These are phyloP conservation scores for Drepana falcataria DNA, from an alignment of 2,888 invertebrate species.

Conservation along the genomic window DNA sequence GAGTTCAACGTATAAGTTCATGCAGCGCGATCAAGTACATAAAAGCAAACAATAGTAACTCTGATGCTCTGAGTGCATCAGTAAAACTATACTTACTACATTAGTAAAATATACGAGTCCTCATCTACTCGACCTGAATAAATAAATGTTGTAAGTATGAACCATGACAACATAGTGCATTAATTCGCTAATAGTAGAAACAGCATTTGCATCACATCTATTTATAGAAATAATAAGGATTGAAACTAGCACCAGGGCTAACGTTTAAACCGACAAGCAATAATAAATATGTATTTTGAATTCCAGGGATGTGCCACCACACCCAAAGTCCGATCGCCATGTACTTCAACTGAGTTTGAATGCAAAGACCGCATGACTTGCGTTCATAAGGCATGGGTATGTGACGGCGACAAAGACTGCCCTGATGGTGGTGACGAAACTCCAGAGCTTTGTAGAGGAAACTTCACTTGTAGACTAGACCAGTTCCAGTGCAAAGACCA, in stretches of 20 bases:
- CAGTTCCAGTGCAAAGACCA: constrained; percentile 92
- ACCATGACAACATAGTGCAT: too few relatives aligned
- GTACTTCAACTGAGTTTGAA: constrained; percentile 85
- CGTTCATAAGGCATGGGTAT: constrained; percentile 89
- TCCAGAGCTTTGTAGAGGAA: constrained; percentile 80
- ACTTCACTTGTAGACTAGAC: constrained; percentile 88
- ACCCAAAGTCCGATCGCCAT: constrained; percentile 79
- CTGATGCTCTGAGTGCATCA: too few relatives aligned
- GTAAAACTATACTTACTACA: too few relatives aligned
- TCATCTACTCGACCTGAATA: not conserved
- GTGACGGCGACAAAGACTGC: constrained; percentile 91
- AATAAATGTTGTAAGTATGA: not conserved
- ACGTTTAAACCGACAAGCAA: too few relatives aligned
- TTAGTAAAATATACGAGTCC: not conserved
- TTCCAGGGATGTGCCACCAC: constrained; percentile 81
- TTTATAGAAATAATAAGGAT: too few relatives aligned
- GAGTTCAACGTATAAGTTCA: too few relatives aligned
- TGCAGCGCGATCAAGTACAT: too few relatives aligned
- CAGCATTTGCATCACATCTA: too few relatives aligned
- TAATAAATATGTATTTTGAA: constrained; percentile 8
- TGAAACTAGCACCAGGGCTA: too few relatives aligned
- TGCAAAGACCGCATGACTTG: constrained; percentile 90
- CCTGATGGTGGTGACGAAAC: constrained; percentile 90
- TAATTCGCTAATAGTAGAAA: too few relatives aligned
- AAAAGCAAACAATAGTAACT: too few relatives aligned